phyloP scores from a whole-genome alignment of 2,113 vertebrate species.

The Apodemus speciosus region DNA sequence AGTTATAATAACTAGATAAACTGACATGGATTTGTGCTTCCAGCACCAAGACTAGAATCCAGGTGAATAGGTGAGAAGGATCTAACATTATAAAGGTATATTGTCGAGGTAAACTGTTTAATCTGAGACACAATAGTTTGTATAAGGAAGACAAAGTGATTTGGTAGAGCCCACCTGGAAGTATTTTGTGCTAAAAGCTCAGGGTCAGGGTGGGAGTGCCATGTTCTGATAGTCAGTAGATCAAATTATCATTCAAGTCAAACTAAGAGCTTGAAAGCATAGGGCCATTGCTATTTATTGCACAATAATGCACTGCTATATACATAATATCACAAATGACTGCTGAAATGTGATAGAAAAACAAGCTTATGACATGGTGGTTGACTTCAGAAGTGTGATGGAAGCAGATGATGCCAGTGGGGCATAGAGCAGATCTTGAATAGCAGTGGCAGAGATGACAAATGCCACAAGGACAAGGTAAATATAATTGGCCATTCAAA shows the following conservation, averaged over 20 bases:
- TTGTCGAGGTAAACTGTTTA: not conserved
- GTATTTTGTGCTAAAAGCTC: not conserved
- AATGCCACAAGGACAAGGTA: slow-evolving; percentile 24
- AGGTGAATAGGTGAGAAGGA: not conserved
- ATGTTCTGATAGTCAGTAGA: not conserved
- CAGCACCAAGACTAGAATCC: slow-evolving; percentile 35
- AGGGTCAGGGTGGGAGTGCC: not conserved
- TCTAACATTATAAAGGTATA: not conserved
- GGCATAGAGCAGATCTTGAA: not conserved
- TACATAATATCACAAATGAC: slow-evolving; percentile 36
- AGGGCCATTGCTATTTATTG: slow-evolving; percentile 44
- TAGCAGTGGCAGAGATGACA: not conserved
- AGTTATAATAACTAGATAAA: slow-evolving; percentile 20
- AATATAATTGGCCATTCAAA: slow-evolving; percentile 10
- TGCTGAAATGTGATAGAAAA: slow-evolving; percentile 28
- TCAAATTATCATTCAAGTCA: slow-evolving; percentile 13
- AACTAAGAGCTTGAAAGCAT: slow-evolving; percentile 17
- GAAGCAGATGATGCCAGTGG: not conserved
- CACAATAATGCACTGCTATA: slow-evolving; percentile 43
- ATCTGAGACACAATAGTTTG: not conserved
- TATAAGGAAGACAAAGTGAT: not conserved
- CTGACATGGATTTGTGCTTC: slow-evolving; percentile 20
- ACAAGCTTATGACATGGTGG: not conserved
- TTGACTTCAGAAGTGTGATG: slow-evolving; percentile 43
- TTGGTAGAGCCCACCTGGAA: not conserved